phyloP scores from a whole-genome alignment of 23 tunicate genomes.

The Corella eumyota region DNA sequence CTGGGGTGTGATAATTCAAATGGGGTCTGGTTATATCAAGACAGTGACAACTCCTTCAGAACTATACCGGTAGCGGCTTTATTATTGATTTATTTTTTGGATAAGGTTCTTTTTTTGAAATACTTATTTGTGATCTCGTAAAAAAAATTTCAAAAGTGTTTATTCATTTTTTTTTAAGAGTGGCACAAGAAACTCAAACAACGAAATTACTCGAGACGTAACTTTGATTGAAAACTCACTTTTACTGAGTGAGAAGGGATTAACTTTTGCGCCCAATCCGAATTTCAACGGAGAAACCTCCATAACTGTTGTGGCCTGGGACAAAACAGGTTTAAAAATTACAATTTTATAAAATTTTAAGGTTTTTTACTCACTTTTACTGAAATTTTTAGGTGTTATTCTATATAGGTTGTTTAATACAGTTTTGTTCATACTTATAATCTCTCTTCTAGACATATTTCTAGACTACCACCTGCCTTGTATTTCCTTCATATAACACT shows the following conservation, averaged over 20 bases:
- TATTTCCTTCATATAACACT: too few relatives aligned
- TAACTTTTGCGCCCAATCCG: conserved; percentile 9
- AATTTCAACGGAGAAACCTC: conserved; percentile 19
- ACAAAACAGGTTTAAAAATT: conserved; percentile 22
- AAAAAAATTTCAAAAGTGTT: too few relatives aligned
- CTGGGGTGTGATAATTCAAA: conserved; percentile 21
- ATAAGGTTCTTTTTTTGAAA: too few relatives aligned
- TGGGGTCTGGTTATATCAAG: conserved; percentile 16
- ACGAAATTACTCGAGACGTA: conserved; percentile 11
- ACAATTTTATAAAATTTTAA: not conserved
- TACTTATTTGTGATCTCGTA: too few relatives aligned
- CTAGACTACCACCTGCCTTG: too few relatives aligned
- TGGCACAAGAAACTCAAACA: conserved; percentile 11
- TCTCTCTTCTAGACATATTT: too few relatives aligned
- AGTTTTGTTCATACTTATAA: too few relatives aligned
- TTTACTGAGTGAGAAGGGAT: conserved; percentile 8
- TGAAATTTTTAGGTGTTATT: too few relatives aligned
- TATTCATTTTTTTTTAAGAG: not conserved
- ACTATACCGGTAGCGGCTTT: conserved; percentile 7
- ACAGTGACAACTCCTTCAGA: not conserved
- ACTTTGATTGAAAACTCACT: conserved; percentile 7
- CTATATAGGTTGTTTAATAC: too few relatives aligned
- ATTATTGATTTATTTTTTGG: too few relatives aligned
- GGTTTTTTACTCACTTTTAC: not conserved
- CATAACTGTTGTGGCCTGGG: conserved; percentile 40